phyloP scores from a whole-genome alignment of 2,113 vertebrate species.

The Elephas maximus region DNA sequence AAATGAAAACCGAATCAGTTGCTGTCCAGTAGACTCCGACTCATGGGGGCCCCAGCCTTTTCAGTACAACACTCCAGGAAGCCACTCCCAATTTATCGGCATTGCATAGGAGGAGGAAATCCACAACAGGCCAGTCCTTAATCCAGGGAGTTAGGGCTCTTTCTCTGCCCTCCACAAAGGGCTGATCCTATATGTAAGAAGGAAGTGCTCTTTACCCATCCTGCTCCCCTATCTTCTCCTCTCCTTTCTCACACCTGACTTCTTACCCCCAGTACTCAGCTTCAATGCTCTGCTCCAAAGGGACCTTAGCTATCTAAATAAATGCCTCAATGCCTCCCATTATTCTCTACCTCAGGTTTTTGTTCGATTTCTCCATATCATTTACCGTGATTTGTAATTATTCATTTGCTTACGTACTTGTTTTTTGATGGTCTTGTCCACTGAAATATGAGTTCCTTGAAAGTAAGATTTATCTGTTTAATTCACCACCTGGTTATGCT shows the following conservation, averaged over 20 bases:
- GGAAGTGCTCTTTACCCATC: not conserved
- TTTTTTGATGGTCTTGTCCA: not conserved
- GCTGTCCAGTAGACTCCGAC: not conserved
- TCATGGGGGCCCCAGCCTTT: not conserved
- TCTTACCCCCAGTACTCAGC: not conserved
- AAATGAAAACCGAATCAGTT: not conserved
- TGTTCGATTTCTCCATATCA: not conserved
- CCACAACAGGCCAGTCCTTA: not conserved
- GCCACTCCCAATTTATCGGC: not conserved
- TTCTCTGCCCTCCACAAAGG: not conserved
- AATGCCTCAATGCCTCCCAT: not conserved
- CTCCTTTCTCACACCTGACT: not conserved
- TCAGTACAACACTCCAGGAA: not conserved
- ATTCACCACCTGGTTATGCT: not conserved
- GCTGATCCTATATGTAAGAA: not conserved
- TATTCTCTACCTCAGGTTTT: not conserved
- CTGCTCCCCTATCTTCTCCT: not conserved
- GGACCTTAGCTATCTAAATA: not conserved
- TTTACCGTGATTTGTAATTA: not conserved
- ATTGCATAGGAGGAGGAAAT: not conserved
- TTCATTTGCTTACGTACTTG: not conserved
- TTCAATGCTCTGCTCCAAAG: not conserved
- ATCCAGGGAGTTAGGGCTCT: not conserved
- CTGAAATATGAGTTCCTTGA: not conserved
- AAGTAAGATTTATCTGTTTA: not conserved